These are phyloP conservation scores for Loriculus beryllinus DNA, from an alignment of 2,797 vertebrate species.

Conservation along the genomic window DNA sequence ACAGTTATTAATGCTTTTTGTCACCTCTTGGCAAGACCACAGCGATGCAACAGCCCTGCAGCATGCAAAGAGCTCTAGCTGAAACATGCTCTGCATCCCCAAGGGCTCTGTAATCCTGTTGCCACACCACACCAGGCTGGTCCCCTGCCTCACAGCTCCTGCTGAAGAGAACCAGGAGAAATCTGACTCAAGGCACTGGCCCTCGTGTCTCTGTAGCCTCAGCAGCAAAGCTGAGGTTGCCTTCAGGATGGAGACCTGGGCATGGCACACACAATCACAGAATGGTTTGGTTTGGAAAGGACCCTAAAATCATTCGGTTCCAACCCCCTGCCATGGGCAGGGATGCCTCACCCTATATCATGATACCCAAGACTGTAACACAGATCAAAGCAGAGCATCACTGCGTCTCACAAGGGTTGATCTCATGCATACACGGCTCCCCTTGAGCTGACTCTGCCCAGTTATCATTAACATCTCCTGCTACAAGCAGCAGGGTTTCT, in stretches of 20 bases:
- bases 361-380: background rate
- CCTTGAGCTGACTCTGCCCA: background rate
- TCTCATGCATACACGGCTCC: background rate
- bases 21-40: background rate
- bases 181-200: background rate
- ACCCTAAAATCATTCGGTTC: background rate
- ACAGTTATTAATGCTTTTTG: background rate
- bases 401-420: background rate
- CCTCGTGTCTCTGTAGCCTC: background rate
- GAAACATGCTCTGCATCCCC: background rate
- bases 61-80: background rate
- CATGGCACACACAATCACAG: background rate
- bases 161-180: background rate
- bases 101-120: background rate
- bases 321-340: background rate
- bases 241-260: background rate
- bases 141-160: background rate
- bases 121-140: background rate
- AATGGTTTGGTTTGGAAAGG: background rate
- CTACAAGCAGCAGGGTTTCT: background rate
- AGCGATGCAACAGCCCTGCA: background rate
- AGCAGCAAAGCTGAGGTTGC: background rate
- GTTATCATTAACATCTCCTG: background rate
- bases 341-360: background rate
- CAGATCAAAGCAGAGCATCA: rapidly evolving